Percentiles rank a stretch among this genome's conserved stretches.
Conservation (phyloP, 2,113 vertebrate genomes). For the Egretta garzetta region DNA sequence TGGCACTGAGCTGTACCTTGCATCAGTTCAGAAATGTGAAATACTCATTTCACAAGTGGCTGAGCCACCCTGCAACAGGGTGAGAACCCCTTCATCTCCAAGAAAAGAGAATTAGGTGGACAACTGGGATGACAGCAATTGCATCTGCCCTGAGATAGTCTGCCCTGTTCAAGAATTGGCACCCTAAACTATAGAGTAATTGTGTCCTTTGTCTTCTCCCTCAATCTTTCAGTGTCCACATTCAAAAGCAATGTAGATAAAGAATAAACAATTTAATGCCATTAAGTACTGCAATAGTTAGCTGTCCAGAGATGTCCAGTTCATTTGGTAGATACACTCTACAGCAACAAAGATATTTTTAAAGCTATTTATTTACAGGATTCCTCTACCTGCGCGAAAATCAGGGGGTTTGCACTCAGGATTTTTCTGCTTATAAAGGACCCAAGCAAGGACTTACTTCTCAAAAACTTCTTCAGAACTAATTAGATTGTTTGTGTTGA, state of each 20-base stretch:
- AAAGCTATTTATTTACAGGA: neutral
- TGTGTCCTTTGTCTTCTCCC: neutral
- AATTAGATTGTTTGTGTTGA: neutral
- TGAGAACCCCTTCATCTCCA: neutral
- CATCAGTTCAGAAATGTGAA: conserved; percentile 18
- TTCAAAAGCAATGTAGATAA: neutral
- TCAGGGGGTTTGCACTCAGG: accelerated
- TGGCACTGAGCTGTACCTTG: neutral
- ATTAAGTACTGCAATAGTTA: neutral
- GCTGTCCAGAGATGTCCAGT: neutral
- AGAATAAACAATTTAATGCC: neutral
- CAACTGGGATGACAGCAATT: neutral
- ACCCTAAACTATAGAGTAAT: neutral
- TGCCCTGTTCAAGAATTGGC: neutral
- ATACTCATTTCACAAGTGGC: neutral
- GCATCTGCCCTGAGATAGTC: neutral
- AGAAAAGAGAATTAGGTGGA: neutral
- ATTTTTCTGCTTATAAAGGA: neutral
- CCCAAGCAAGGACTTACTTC: neutral
- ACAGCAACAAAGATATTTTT: neutral
- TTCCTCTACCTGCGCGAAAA: neutral
- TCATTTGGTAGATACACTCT: neutral
- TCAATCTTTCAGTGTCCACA: accelerated
- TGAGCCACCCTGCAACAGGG: neutral
- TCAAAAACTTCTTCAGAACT: neutral